Conservation (phyloP, 1,140 invertebrate species). For the Panagrolaimus sp. region DNA sequence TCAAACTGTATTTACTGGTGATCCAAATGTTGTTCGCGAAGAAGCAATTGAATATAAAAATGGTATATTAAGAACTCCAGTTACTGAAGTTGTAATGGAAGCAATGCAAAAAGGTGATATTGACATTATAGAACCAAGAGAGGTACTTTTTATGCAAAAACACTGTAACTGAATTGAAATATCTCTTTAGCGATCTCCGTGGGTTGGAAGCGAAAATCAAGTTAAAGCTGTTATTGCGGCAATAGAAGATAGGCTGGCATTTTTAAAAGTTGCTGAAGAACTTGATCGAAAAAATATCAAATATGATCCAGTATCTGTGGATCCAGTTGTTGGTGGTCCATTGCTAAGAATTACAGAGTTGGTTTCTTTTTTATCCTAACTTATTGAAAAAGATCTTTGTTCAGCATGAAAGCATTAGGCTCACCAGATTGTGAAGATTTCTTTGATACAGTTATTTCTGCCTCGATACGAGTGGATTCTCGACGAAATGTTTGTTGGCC, state of each 20-base stretch:
- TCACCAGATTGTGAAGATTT: not conserved
- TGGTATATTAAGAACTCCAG: no score
- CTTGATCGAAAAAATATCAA: not conserved
- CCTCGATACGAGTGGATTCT: not conserved
- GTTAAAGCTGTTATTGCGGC: not conserved
- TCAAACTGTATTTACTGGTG: no score
- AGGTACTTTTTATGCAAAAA: not conserved
- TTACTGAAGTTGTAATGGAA: no score
- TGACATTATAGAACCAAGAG: no score
- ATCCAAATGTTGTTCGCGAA: no score
- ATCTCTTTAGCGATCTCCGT: not conserved
- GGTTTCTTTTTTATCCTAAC: no score
- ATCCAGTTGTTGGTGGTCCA: not conserved
- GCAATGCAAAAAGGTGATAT: no score
- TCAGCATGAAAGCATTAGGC: no score
- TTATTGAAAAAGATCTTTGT: no score
- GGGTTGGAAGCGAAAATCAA: not conserved
- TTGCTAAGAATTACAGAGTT: no score
- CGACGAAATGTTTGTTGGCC: not conserved
- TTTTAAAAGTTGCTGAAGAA: not conserved
- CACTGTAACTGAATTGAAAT: not conserved
- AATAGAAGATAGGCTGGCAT: not conserved
- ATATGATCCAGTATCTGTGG: not conserved
- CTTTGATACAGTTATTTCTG: not conserved
- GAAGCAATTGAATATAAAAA: no score